Conservation (phyloP, 2,888 invertebrate species). For the Ennomos fuscantarius region DNA sequence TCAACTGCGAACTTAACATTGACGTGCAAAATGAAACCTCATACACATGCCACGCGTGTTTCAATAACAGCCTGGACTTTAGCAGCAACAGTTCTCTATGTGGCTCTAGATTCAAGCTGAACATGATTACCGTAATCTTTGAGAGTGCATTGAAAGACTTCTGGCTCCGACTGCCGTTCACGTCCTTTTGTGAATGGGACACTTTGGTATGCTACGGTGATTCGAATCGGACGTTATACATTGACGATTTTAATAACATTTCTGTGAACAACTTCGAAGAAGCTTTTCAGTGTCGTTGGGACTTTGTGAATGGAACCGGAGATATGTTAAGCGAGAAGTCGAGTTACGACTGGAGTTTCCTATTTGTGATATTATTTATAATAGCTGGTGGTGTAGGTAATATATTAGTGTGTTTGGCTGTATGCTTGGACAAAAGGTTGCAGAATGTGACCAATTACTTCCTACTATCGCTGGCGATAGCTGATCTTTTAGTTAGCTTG, state of each 20-base stretch:
- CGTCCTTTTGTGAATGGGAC: slow-evolving; percentile 65
- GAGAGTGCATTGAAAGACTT: slow-evolving; percentile 74
- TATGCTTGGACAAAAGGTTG: slow-evolving; percentile 94
- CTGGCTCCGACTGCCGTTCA: slow-evolving; percentile 70
- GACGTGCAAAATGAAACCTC: slow-evolving; percentile 79
- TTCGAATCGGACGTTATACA: slow-evolving; percentile 70
- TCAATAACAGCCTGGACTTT: slow-evolving; percentile 58
- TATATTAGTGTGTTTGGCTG: slow-evolving; percentile 96
- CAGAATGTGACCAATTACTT: slow-evolving; percentile 99
- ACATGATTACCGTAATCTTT: slow-evolving; percentile 66
- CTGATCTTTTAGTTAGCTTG: slow-evolving; percentile 96
- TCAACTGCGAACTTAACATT: slow-evolving; percentile 67
- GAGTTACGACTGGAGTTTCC: slow-evolving; percentile 91
- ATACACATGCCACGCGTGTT: slow-evolving; percentile 68
- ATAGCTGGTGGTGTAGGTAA: slow-evolving; percentile 96
- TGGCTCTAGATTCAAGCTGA: slow-evolving; percentile 73
- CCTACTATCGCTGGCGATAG: slow-evolving; percentile 95
- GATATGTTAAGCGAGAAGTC: slow-evolving; percentile 49
- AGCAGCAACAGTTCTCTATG: slow-evolving; percentile 67
- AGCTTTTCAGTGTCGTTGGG: slow-evolving; percentile 72
- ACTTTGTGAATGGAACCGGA: slow-evolving; percentile 58
- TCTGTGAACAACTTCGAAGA: slow-evolving; percentile 52
- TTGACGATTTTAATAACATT: slow-evolving; percentile 54
- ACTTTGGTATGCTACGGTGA: slow-evolving; percentile 66
- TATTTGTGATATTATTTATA: slow-evolving; percentile 94